Percentiles rank a stretch among this genome's conserved stretches.
Evolutionary conservation across 2,888 invertebrate genomes (phyloP).

Genomic region (Caradrina kadenii): DNA sequence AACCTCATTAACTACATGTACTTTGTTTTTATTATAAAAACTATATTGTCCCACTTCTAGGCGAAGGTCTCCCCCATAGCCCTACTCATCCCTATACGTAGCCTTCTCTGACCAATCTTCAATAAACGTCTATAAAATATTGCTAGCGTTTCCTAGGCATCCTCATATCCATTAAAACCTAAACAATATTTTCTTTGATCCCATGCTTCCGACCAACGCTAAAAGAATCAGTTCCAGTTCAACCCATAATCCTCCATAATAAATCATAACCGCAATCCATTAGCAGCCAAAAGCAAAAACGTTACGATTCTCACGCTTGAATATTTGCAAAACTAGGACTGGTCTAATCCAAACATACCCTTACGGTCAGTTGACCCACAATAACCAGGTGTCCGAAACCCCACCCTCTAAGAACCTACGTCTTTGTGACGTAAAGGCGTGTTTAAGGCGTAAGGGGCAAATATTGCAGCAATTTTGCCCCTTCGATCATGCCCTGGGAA

Average conservation of each 20-base stretch:
- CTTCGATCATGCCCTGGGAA: conserved; percentile 79
- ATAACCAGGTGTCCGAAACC: conserved; percentile 82
- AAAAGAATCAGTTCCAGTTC: conserved; percentile 49
- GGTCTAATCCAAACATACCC: conserved; percentile 83
- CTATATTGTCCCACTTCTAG: too few relatives aligned
- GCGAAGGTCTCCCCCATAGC: too few relatives aligned
- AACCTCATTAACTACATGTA: too few relatives aligned
- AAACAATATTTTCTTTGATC: background rate
- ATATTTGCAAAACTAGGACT: conserved; percentile 79
- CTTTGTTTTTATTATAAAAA: too few relatives aligned
- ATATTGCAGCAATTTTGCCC: conserved; percentile 85
- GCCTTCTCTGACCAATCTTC: too few relatives aligned
- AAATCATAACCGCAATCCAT: conserved; percentile 57
- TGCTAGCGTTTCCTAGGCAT: too few relatives aligned
- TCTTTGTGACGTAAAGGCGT: conserved; percentile 83
- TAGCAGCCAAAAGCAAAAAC: conserved; percentile 69
- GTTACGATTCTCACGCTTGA: conserved; percentile 85
- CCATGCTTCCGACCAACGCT: conserved; percentile 17
- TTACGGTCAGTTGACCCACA: conserved; percentile 88
- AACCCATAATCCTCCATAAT: conserved; percentile 43
- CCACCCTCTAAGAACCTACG: conserved; percentile 85
- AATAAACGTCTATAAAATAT: too few relatives aligned
- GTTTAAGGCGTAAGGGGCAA: conserved; percentile 82
- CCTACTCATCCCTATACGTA: too few relatives aligned
- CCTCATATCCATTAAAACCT: background rate